Percentiles rank a stretch among this genome's conserved stretches.
These are phyloP conservation scores for Agapetus fuscipes DNA, from an alignment of 2,888 invertebrate species.

Conservation along the genomic window DNA sequence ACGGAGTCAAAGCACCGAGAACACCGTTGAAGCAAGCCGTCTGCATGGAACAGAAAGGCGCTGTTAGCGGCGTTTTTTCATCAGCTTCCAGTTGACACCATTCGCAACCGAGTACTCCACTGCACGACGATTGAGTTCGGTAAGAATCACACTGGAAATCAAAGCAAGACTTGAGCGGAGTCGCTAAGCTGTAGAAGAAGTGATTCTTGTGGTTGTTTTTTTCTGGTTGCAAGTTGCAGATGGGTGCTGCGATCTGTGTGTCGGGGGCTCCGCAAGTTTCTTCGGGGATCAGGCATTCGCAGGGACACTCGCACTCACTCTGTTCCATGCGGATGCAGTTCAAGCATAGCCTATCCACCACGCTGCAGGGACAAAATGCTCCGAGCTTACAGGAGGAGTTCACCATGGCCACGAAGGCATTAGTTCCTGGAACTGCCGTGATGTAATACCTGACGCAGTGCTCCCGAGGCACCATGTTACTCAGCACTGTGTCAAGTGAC, in stretches of 20 bases:
- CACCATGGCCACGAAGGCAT: conserved; percentile 78
- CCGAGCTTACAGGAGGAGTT: conserved; percentile 77
- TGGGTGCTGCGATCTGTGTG: conserved; percentile 31
- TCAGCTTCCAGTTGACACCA: conserved; percentile 82
- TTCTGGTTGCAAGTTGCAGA: conserved; percentile 40
- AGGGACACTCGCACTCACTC: conserved; percentile 90
- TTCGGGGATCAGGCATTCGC: conserved; percentile 83
- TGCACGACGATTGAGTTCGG: conserved; percentile 52
- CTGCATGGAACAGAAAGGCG: conserved; percentile 73
- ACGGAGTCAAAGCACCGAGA: conserved; percentile 72
- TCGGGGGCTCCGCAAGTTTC: conserved; percentile 51
- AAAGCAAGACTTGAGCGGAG: conserved; percentile 54
- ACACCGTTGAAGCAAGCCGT: conserved; percentile 80
- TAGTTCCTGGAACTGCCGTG: conserved; percentile 72
- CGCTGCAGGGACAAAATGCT: conserved; percentile 88
- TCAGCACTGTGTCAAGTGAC: conserved; percentile 62
- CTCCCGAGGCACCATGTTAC: conserved; percentile 79
- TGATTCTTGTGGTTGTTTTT: conserved; percentile 42
- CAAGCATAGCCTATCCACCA: conserved; percentile 76
- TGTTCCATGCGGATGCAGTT: conserved; percentile 93
- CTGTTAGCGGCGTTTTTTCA: conserved; percentile 53
- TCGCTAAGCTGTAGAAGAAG: conserved; percentile 42
- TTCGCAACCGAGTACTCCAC: conserved; percentile 77
- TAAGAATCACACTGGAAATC: conserved; percentile 60
- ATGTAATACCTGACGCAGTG: conserved; percentile 83